Conservation (phyloP, 2,888 invertebrate species). For the Galerucella nymphaeae region DNA sequence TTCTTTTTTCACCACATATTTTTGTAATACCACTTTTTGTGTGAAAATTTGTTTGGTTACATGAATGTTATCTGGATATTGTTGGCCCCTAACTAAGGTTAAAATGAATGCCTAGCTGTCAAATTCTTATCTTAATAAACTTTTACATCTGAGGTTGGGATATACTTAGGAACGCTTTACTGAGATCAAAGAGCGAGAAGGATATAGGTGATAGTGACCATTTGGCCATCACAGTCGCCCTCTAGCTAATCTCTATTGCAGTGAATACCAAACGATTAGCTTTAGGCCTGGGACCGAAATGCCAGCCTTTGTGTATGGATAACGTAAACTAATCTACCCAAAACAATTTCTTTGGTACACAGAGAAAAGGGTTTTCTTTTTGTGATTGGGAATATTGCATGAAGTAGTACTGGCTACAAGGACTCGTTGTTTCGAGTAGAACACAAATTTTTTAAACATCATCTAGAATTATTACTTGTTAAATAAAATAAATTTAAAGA, state of each 20-base stretch:
- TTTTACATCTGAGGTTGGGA: background rate
- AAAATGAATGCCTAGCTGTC: background rate
- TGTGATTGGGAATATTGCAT: constrained; percentile 1
- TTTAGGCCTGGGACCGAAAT: constrained; percentile 21
- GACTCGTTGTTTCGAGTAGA: no score
- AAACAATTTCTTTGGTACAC: constrained; percentile 6
- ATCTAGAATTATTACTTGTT: background rate
- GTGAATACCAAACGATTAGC: constrained; percentile 12
- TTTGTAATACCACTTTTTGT: no score
- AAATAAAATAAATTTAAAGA: background rate
- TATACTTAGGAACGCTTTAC: constrained; percentile 14
- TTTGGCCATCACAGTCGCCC: constrained; percentile 6
- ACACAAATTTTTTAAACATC: background rate
- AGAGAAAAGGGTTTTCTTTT: constrained; percentile 12
- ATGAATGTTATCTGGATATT: background rate
- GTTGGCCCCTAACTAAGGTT: background rate
- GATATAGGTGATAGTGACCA: constrained; percentile 15
- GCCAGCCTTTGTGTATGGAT: constrained; percentile 20
- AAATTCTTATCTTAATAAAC: background rate
- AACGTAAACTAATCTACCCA: constrained; percentile 17
- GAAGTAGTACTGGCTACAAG: background rate
- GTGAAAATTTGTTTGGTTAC: no score
- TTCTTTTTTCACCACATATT: no score
- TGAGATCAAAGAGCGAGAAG: constrained; percentile 17
- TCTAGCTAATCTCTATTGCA: constrained; percentile 17